Evolutionary conservation across 2,888 invertebrate species (phyloP).

Genomic region (Cataglyphis altisquamis): DNA sequence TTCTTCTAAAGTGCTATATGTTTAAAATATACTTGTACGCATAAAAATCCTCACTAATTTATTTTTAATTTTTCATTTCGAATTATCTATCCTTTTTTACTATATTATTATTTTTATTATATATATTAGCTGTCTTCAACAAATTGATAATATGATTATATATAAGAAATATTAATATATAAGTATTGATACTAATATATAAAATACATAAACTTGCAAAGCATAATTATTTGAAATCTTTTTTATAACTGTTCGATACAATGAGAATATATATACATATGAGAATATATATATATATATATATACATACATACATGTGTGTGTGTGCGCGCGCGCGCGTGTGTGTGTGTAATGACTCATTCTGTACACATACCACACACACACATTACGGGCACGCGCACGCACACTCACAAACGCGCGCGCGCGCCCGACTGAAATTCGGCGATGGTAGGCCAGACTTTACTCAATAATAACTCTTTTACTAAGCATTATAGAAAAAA

Average conservation of each 20-base stretch:
- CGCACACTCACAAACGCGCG: no score
- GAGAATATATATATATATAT: no score
- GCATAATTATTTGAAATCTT: background rate
- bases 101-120: background rate
- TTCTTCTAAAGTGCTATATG: background rate
- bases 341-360: no score
- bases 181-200: background rate
- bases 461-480: no score
- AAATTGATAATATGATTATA: background rate
- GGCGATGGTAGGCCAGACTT: no score
- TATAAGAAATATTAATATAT: background rate
- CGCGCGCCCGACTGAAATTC: no score
- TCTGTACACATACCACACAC: no score
- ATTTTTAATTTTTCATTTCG: slow-evolving; percentile 5
- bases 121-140: background rate
- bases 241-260: background rate
- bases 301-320: background rate
- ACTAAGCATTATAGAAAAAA: no score
- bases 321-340: no score
- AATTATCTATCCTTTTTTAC: slow-evolving; percentile 12
- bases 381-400: no score
- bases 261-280: background rate
- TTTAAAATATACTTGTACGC: background rate
- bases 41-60: background rate
- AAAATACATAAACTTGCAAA: background rate